These are phyloP conservation scores for Hyles lineata DNA, from an alignment of 2,888 invertebrate species.

Conservation along the genomic window DNA sequence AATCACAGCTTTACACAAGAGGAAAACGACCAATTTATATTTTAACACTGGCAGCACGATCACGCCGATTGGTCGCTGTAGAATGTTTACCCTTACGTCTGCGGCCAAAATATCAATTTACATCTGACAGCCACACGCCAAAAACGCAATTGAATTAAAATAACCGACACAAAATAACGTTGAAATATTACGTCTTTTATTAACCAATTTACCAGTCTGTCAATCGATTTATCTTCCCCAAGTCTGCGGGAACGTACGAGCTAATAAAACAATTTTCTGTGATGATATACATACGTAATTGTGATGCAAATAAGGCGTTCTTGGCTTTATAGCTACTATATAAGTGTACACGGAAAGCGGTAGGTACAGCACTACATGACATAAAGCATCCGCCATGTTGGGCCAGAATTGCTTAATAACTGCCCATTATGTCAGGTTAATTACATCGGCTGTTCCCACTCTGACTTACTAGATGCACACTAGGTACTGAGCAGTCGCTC, in stretches of 20 bases:
- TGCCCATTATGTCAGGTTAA: constrained; percentile 74
- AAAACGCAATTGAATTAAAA: constrained; percentile 24
- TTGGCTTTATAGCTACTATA: constrained; percentile 17
- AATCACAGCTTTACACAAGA: background rate
- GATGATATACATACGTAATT: constrained; percentile 22
- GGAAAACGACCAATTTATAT: background rate
- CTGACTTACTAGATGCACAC: constrained; percentile 33
- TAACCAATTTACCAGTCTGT: constrained; percentile 21
- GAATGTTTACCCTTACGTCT: background rate
- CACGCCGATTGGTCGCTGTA: background rate
- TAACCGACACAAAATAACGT: constrained; percentile 14
- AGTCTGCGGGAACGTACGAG: constrained; percentile 5
- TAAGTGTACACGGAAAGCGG: constrained; percentile 33
- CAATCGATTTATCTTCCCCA: constrained; percentile 25
- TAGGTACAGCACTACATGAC: constrained; percentile 44
- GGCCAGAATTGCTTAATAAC: constrained; percentile 77
- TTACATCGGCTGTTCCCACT: constrained; percentile 60
- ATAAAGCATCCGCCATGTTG: constrained; percentile 66
- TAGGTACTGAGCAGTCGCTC: constrained; percentile 5
- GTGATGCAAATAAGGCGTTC: constrained; percentile 26
- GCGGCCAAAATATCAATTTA: constrained; percentile 21
- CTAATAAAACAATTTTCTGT: constrained; percentile 26
- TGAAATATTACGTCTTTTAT: constrained; percentile 19
- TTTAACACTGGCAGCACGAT: background rate
- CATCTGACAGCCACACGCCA: constrained; percentile 17